Evolutionary conservation across 2,797 vertebrate genomes (phyloP), one percentile per base, ranked within the genome.

Genomic region (Anguilla megastoma): DNA sequence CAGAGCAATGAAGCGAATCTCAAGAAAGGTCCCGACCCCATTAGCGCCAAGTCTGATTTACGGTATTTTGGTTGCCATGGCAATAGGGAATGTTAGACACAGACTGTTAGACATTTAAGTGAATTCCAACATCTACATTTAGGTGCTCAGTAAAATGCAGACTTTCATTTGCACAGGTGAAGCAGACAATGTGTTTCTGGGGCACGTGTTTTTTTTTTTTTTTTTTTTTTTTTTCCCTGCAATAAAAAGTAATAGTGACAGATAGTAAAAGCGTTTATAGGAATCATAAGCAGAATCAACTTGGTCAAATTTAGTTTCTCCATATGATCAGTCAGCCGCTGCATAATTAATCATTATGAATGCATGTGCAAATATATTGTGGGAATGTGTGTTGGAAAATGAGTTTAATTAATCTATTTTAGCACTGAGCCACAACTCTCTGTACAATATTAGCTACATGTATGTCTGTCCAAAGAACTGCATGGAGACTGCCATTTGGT

Each of bases 1-100:
- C 87, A 86, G 87, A 85, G 48, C 89, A 89, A 86, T 94, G 92
- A 94, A 94, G 87, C 84, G n/a, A 88, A 88, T 76, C 89, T 93
- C 90, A 92, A 91, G 91, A 92, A 92, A 93, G 89, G 91, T 89
- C 92, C 90, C 90, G 91, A 92, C 93, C 92, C 92, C 91, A 91
- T 95, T 92, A 94, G 90, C 87, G 89, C 85, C 86, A 85, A 56
- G 7, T 0, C 48, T 91, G 92, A 94, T 94, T 92, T 90, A 92
- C 90, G 89, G 85, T 87, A 2, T 66, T 69, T 45, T 45, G 87
- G 90, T 85, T 87, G 87, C 90, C 50, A 69, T 85, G 54, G 83
- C 88, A 84, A 5, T 18, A 33, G 3, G 76, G 24, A 82, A 24
- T 24, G 18, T 9, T 24, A n/a, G 30, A 10, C 90, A 84, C 86